Evolutionary conservation across 1,140 invertebrate species (phyloP).

Genomic region (Battus philenor): DNA sequence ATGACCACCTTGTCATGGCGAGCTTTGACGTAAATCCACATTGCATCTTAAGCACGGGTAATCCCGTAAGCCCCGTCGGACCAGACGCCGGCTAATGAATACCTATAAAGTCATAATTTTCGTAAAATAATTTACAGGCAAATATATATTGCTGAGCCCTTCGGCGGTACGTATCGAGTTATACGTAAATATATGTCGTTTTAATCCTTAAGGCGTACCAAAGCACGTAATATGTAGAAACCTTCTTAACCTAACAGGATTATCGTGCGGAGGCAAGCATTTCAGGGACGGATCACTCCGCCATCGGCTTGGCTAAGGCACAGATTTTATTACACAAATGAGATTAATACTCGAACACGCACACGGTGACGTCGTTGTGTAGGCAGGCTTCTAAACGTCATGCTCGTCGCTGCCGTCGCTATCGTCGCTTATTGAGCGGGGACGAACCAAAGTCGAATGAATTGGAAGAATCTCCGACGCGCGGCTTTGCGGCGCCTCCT

Average conservation of each 20-base stretch:
- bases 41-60: constrained; percentile 64
- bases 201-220: constrained; percentile 80
- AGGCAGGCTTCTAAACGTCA: constrained; percentile 31
- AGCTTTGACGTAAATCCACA: constrained; percentile 60
- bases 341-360: constrained; percentile 66
- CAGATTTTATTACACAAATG: constrained; percentile 75
- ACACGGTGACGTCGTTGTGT: constrained; percentile 32
- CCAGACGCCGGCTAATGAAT: constrained; percentile 56
- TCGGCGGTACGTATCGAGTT: constrained; percentile 40
- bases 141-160: constrained; percentile 18
- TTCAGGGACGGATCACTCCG: constrained; percentile 72
- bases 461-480: constrained; percentile 27
- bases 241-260: constrained; percentile 83
- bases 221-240: constrained; percentile 81
- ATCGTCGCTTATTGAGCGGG: constrained; percentile 29
- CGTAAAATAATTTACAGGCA: constrained; percentile 5
- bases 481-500: constrained; percentile 24
- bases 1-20: constrained; percentile 71
- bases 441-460: constrained; percentile 37
- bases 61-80: constrained; percentile 58
- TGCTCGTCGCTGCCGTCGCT: too few species aligned
- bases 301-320: constrained; percentile 62
- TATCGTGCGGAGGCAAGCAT: constrained; percentile 78
- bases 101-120: constrained; percentile 47
- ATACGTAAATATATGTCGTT: constrained; percentile 62